Evolutionary conservation across 2,888 invertebrate genomes (phyloP).

Genomic region (Stenodera caucasica): DNA sequence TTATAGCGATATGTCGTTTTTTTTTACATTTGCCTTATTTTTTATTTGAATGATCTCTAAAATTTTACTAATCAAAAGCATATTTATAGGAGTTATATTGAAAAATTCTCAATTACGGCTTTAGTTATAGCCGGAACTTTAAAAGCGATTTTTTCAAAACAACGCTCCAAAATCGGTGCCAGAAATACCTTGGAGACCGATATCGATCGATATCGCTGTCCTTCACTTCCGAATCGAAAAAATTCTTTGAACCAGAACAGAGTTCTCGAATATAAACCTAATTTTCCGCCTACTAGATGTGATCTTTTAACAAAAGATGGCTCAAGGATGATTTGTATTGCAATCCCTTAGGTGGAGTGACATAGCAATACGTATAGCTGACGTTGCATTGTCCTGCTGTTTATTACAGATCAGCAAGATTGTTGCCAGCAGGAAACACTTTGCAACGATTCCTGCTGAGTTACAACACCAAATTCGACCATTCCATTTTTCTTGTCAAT

Average conservation of each 20-base stretch:
- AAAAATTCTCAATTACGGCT: no score
- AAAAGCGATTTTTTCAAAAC: no score
- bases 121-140: no score
- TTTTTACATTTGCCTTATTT: not conserved
- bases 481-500: no score
- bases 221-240: no score
- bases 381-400: constrained; percentile 29
- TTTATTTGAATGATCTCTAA: not conserved
- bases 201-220: no score
- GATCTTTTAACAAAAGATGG: constrained; percentile 3
- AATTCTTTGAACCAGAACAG: no score
- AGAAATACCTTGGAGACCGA: no score
- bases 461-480: not conserved
- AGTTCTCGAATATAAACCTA: no score
- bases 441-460: constrained; percentile 20
- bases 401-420: constrained; percentile 27
- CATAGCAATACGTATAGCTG: constrained; percentile 31
- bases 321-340: constrained; percentile 1
- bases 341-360: constrained; percentile 17
- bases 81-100: no score
- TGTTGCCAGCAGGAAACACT: constrained; percentile 32
- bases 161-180: no score
- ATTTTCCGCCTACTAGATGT: not conserved
- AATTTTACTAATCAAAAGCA: no score
- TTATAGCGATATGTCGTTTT: not conserved